Base-by-base conservation (phyloP, 1,140 invertebrate species). In the Propsilocerus akamusi region DNA sequence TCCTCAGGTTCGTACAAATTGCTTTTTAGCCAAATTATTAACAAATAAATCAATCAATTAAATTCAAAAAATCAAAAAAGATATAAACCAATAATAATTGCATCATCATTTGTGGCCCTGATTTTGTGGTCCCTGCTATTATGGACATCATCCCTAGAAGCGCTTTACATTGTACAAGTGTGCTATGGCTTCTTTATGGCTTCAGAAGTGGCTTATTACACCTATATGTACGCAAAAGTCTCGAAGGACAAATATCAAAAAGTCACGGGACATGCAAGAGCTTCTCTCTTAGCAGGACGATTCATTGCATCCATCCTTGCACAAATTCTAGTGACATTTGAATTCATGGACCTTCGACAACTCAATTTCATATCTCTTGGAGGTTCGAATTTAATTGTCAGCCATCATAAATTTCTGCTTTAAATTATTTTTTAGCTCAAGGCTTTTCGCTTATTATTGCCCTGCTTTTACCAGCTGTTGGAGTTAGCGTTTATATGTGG, bases 221-320 rank as follows among this genome's bases (percentile, higher is more conserved):
- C 89, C 0, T 96, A 95, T 57, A 89, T 94, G 53, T 96, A 93
- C 68, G 86, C 89, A 12, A 87, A 88, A 73, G 85, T 91, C 25
- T 75, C 84, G 48, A 69, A 73, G 55, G 66, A 75, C 23, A 74
- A 80, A 57, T 92, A 86, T 61, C 80, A 88, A 56, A 66, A 74
- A 53, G 84, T 88, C 2, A 84, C 88, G 0, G 78, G 81, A 4
- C 82, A 78, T 57, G 86, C 83, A 1, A 72, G 83, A 53, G 77
- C 78, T 11, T 82, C 85, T 1, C 72, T 77, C 28, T 64, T 88
- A 4, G 57, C 72, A n/a, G 86, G 87, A 0, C 71, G 78, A 50
- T 86, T 82, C 63, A 55, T 83, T 17, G 75, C 80, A 5, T 82
- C 80, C 22, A 53, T 80, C 4, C 59, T 76, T 3, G 74, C 76